Conservation (phyloP, 2,888 invertebrate species). For the Odontothrips loti region DNA sequence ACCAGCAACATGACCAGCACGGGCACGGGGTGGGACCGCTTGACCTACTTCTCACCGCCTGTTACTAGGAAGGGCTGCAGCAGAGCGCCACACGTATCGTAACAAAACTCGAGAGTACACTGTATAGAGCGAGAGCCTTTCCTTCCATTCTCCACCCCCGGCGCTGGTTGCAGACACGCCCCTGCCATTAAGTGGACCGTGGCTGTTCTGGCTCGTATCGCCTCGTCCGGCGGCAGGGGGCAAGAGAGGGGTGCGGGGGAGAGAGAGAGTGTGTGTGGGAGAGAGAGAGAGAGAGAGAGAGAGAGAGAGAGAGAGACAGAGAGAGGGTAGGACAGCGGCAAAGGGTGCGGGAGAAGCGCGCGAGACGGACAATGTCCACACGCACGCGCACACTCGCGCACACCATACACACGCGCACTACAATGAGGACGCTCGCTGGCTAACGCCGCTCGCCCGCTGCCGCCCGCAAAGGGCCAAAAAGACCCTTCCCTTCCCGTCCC, state of each 20-base stretch:
- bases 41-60: neutral
- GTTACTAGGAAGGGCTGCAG: neutral
- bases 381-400: neutral
- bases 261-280: neutral
- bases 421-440: neutral
- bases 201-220: constrained; percentile 22
- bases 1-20: too few relatives aligned
- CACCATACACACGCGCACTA: neutral
- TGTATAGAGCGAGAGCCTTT: too few relatives aligned
- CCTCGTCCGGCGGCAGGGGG: neutral
- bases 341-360: neutral
- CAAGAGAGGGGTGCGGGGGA: neutral
- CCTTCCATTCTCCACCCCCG: neutral
- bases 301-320: too few relatives aligned
- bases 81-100: neutral
- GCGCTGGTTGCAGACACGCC: neutral
- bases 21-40: neutral
- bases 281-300: too few relatives aligned
- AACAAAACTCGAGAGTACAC: neutral
- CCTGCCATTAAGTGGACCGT: constrained; percentile 18
- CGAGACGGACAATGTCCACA: constrained; percentile 8
- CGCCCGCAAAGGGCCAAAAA: neutral
- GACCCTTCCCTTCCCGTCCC: neutral
- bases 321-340: too few relatives aligned
- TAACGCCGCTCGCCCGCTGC: neutral